Conservation (phyloP, 2,888 invertebrate genomes). For the Phyllotreta striolata region DNA sequence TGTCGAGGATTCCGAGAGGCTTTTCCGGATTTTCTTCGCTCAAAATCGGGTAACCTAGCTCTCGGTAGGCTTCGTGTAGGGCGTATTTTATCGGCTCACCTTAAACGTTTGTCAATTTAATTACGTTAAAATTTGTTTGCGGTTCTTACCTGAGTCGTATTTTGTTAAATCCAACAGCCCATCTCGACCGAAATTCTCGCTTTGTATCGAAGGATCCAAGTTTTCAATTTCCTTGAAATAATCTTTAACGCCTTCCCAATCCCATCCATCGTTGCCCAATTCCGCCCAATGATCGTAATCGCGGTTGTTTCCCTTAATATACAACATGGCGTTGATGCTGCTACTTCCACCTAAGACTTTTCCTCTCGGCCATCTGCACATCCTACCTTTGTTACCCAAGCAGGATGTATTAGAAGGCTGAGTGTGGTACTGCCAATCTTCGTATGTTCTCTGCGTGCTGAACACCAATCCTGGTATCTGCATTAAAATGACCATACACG, state of each 20-base stretch:
- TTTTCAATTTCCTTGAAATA: slow-evolving; percentile 61
- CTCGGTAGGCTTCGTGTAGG: slow-evolving; percentile 57
- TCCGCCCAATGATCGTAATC: slow-evolving; percentile 73
- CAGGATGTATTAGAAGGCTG: slow-evolving; percentile 61
- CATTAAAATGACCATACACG: slow-evolving; percentile 37
- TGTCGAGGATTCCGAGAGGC: slow-evolving; percentile 52
- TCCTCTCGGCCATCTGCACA: slow-evolving; percentile 67
- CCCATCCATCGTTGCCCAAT: slow-evolving; percentile 70
- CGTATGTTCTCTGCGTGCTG: slow-evolving; percentile 44
- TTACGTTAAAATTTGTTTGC: not conserved
- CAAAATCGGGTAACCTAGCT: slow-evolving; percentile 58
- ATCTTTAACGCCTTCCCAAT: slow-evolving; percentile 61
- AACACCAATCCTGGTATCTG: slow-evolving; percentile 59
- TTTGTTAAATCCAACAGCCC: slow-evolving; percentile 63
- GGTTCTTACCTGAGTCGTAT: slow-evolving; percentile 51
- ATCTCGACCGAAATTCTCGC: slow-evolving; percentile 57
- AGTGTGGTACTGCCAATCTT: slow-evolving; percentile 61
- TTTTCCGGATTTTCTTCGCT: slow-evolving; percentile 47
- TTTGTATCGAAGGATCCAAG: slow-evolving; percentile 49
- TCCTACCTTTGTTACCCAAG: slow-evolving; percentile 52
- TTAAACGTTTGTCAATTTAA: slow-evolving; percentile 18
- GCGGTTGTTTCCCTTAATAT: slow-evolving; percentile 68
- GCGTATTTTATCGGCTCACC: slow-evolving; percentile 50
- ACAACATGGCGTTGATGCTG: slow-evolving; percentile 71
- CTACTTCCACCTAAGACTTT: slow-evolving; percentile 73